Evolutionary conservation across 2,113 vertebrate species (phyloP), one percentile per base, ranked within the genome.

Genomic region (Onychostoma macrolepis): DNA sequence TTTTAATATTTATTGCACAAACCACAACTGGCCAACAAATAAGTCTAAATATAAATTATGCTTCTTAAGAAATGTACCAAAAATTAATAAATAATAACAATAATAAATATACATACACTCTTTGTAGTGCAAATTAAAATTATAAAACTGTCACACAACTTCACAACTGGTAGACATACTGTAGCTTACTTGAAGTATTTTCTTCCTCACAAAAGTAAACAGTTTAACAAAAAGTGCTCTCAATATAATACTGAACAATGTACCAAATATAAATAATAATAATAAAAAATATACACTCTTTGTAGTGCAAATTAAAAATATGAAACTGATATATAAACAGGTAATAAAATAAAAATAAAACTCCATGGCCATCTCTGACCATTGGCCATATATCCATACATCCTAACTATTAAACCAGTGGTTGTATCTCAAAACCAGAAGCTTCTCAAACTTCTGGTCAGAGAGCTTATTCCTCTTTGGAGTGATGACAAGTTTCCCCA

Each of bases 371-470:
- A 13, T 24, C 21, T 63, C 58, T 63, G 58, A 63, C 24, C 58
- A 63, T n/a, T 24, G 58, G 58, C 36, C 36, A 24, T 28, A 65
- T 26, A 28, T 65, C 21, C 61, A 65, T 65, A 24, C 21, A 65
- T 87, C n/a, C 67, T 76, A 48, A 12, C 50, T 63, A 0, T 88
- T 9, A 80, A 89, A 87, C 74, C 85, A 87, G 15, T 87, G 72
- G 8, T 86, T 89, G 28, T 84, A 89, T 45, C 88, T 71, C 10
- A 89, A 19, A n/a, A 87, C 26, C 2, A 87, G 75, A 56, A 87
- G 85, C 80, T 61, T 89, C 21, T 86, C 85, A 89, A 89, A 89
- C 61, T 15, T 84, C 9, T 77, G 43, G 24, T 89, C 85, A 7
- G 88, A 72, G 0, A 89, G 61, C 30, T 85, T 78, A 80, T 84